Evolutionary conservation across 2,797 vertebrate genomes (phyloP).

Genomic region (Silurus aristotelis): DNA sequence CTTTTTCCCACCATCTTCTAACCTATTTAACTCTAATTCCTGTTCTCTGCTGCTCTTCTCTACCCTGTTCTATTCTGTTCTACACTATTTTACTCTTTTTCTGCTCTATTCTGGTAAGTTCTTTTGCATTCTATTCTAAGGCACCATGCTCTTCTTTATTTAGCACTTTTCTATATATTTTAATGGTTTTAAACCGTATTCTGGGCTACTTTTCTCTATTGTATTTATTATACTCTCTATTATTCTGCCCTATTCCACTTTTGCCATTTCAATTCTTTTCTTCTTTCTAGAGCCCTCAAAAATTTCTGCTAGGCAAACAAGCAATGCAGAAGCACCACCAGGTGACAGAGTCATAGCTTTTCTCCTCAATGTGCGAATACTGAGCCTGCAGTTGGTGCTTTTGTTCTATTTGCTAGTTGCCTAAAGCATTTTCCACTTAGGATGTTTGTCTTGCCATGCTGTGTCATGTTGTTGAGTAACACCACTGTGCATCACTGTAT

Average conservation of each 20-base stretch:
- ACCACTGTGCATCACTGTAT: not conserved
- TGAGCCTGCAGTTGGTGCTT: constrained; percentile 1
- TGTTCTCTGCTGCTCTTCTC: not conserved
- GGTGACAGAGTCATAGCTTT: not conserved
- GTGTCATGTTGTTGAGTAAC: not conserved
- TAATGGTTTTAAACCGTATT: not conserved
- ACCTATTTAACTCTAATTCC: too few species aligned
- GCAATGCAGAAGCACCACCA: not conserved
- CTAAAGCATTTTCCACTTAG: not conserved
- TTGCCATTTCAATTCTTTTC: too few species aligned
- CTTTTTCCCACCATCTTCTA: too few species aligned
- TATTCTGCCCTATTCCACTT: not conserved
- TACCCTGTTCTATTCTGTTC: not conserved
- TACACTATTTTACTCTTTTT: not conserved
- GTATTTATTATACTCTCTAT: not conserved
- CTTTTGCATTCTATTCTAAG: not conserved
- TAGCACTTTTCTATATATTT: too few species aligned
- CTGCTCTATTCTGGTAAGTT: not conserved
- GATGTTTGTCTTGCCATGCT: not conserved
- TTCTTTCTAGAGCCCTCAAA: not conserved
- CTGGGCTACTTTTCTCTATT: not conserved
- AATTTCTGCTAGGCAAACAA: not conserved
- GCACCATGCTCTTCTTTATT: too few species aligned
- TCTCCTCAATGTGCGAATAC: too few species aligned
- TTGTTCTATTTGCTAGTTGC: not conserved